Percentiles rank a stretch among this genome's conserved stretches.
phyloP scores from a whole-genome alignment of 2,797 vertebrate genomes.

The Sebastiscus albofasciatus region DNA sequence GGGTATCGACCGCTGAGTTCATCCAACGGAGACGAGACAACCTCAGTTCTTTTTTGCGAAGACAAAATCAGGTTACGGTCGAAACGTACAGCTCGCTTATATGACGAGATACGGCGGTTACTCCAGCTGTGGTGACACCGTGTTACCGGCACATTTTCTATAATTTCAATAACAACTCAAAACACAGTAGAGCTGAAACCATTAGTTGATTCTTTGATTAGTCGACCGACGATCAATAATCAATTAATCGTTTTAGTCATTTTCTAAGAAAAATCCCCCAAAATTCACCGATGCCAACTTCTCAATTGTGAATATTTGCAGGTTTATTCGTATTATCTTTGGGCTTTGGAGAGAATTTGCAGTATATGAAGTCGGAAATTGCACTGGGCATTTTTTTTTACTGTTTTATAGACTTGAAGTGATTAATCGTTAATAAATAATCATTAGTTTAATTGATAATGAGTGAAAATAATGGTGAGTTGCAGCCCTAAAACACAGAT shows the following conservation, averaged over 20 bases:
- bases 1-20: background rate
- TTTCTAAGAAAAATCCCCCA: background rate
- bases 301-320: background rate
- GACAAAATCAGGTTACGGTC: background rate
- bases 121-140: no score
- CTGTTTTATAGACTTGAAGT: background rate
- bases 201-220: background rate
- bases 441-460: background rate
- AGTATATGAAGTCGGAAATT: background rate
- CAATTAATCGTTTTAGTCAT: no score
- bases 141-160: background rate
- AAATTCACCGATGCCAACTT: background rate
- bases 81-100: no score
- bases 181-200: background rate
- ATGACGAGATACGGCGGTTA: no score
- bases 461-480: background rate
- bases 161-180: background rate
- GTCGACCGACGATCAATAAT: no score
- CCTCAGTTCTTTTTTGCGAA: background rate
- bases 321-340: background rate
- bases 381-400: background rate
- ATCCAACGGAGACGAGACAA: background rate
- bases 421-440: background rate
- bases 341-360: background rate
- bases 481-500: background rate